Percentiles rank a stretch among this genome's conserved stretches.
phyloP scores from a whole-genome alignment of 1,140 invertebrate genomes.

The Elysia chlorotica region DNA sequence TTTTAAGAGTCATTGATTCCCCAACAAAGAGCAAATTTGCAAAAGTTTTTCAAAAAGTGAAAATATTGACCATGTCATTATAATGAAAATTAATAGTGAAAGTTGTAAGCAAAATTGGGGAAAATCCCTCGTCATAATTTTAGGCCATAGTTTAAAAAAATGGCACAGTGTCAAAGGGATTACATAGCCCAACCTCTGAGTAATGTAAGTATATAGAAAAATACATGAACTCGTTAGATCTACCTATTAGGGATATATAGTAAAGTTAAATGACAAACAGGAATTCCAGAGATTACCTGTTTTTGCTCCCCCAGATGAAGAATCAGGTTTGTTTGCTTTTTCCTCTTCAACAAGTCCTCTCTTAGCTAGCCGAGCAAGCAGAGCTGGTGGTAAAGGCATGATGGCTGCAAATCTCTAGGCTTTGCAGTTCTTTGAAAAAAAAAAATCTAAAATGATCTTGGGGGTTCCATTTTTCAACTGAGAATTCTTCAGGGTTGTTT shows the following conservation, averaged over 20 bases:
- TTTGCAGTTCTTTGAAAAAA: neutral
- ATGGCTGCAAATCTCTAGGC: neutral
- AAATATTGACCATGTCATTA: no score
- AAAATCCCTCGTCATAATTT: no score
- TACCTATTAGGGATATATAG: neutral
- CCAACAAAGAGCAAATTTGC: no score
- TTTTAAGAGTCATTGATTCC: no score
- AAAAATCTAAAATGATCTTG: neutral
- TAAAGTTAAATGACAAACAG: neutral
- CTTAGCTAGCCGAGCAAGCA: neutral
- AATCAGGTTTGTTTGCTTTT: neutral
- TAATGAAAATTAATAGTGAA: no score
- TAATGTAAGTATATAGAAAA: neutral
- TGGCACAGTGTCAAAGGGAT: neutral
- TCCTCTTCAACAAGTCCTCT: constrained; percentile 3
- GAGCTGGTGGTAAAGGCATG: constrained; percentile 14
- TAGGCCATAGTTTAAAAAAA: neutral
- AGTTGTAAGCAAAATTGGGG: no score
- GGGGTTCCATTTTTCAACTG: neutral
- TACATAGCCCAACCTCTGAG: neutral
- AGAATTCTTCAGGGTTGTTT: neutral
- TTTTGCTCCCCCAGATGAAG: neutral
- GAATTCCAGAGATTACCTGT: neutral
- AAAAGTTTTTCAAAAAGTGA: no score
- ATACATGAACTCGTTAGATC: neutral